Base-by-base conservation (phyloP, 2,888 invertebrate genomes). In the Drosophila pseudotalamancana region DNA sequence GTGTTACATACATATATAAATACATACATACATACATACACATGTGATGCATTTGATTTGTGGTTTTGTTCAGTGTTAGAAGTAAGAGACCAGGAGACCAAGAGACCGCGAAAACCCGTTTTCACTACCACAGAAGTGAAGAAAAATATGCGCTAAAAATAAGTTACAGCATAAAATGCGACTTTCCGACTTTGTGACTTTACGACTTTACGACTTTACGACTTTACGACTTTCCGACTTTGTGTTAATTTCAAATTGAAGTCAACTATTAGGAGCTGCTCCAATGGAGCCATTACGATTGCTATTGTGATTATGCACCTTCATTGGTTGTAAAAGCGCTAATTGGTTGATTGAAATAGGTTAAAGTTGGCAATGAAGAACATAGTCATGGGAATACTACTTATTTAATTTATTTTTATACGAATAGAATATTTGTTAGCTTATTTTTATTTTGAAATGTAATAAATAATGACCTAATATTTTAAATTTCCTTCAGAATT, bases 31-130 rank as follows among this genome's bases (percentile, higher is more conserved):
- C 6, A 14, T 43, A 9, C 37, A 34, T 40, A 19, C 27, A 8
- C 14, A 50, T 16, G 5, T 29, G n/a, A 11, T 56, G n/a, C 53
- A 39, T 43, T 6, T 54, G 32, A 18, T 57, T 49, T 40, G 19
- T 43, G 42, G 31, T 29, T 31, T 50, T 53, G 40, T 27, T 68
- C 42, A 37, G 43, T 42, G 27, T 37, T 32, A 18, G 49, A 50
- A 54, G 55, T 55, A 16, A 68, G 34, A 67, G 29, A 16, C 34
- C 12, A 19, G 40, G 11, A 23, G 37, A 61, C 80, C 64, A 45
- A 71, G 70, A n/a, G n/a, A 76, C 72, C 55, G 67, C 69, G 31
- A 85, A 80, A 82, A 82, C 81, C 69, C 75, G 81, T 82, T 82
- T 85, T 42, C 46, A 61, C 29, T 21, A 11, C 56, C 55, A 31